These are phyloP conservation scores for Notodonta ziczac DNA, from an alignment of 2,888 invertebrate genomes.

Conservation along the genomic window DNA sequence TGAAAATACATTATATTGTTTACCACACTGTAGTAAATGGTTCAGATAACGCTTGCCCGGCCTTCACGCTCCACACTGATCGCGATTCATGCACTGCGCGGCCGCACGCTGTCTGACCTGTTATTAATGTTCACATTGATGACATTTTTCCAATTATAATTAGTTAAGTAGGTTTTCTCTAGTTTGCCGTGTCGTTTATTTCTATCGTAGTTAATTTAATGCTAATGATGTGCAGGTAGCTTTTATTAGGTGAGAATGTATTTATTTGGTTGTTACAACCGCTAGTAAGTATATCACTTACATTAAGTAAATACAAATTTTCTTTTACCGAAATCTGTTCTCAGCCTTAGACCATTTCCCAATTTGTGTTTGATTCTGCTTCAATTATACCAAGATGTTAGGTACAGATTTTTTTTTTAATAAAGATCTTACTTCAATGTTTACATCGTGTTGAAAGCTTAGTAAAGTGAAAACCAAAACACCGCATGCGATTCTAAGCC, in stretches of 20 bases:
- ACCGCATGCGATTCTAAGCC: constrained; percentile 54
- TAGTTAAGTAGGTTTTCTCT: constrained; percentile 21
- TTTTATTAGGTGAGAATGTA: too few species aligned
- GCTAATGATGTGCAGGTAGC: constrained; percentile 4
- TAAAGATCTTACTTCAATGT: not conserved
- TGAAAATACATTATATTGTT: constrained; percentile 48
- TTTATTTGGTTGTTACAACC: too few species aligned
- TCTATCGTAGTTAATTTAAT: constrained; percentile 22
- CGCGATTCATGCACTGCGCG: constrained; percentile 52
- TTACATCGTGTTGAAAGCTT: constrained; percentile 13
- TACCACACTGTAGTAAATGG: constrained; percentile 49
- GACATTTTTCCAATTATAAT: constrained; percentile 37
- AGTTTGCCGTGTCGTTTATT: constrained; percentile 7
- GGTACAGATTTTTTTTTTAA: not conserved
- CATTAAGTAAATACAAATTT: too few species aligned
- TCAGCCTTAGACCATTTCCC: not conserved
- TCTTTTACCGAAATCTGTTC: too few species aligned
- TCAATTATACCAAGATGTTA: not conserved
- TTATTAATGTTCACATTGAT: constrained; percentile 51
- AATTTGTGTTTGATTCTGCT: not conserved
- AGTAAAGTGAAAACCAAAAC: constrained; percentile 62
- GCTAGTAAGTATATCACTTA: too few species aligned
- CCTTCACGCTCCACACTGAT: constrained; percentile 71
- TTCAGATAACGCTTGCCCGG: constrained; percentile 57
- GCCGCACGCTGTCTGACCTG: constrained; percentile 51